Evolutionary conservation across 2,888 invertebrate species (phyloP).

Genomic region (Drosophila bunnanda): DNA sequence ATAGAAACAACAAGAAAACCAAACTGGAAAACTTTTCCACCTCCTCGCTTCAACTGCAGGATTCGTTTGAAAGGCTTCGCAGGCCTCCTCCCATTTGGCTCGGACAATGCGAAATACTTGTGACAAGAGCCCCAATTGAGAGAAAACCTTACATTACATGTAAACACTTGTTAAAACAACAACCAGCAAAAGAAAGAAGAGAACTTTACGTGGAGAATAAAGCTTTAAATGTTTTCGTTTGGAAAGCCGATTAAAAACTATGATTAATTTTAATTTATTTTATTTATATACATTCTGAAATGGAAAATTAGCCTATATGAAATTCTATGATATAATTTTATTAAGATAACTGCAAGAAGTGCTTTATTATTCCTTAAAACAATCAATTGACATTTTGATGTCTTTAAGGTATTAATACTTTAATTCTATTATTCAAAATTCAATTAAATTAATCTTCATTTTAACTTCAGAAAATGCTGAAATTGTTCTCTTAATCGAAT

Average conservation of each 20-base stretch:
- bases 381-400: not conserved
- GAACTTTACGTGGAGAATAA: no score
- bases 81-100: not conserved
- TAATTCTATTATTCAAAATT: not conserved
- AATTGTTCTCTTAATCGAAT: not conserved
- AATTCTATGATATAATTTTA: not conserved
- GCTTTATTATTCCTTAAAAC: not conserved
- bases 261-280: not conserved
- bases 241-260: not conserved
- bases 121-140: slow-evolving; percentile 1
- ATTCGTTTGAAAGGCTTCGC: slow-evolving; percentile 56
- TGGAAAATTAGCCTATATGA: not conserved
- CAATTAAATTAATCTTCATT: not conserved
- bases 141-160: not conserved
- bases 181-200: not conserved
- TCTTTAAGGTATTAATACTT: not conserved
- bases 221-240: not conserved
- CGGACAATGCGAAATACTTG: slow-evolving; percentile 2
- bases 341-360: not conserved
- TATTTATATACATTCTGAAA: not conserved
- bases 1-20: slow-evolving; percentile 43
- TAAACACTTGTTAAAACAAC: slow-evolving; percentile 2
- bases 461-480: rapidly evolving
- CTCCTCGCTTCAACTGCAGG: slow-evolving; percentile 46
- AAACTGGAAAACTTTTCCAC: slow-evolving; percentile 19